These are phyloP conservation scores for Caenorhabditis wallacei DNA, from an alignment of 2,888 invertebrate species.

Conservation along the genomic window DNA sequence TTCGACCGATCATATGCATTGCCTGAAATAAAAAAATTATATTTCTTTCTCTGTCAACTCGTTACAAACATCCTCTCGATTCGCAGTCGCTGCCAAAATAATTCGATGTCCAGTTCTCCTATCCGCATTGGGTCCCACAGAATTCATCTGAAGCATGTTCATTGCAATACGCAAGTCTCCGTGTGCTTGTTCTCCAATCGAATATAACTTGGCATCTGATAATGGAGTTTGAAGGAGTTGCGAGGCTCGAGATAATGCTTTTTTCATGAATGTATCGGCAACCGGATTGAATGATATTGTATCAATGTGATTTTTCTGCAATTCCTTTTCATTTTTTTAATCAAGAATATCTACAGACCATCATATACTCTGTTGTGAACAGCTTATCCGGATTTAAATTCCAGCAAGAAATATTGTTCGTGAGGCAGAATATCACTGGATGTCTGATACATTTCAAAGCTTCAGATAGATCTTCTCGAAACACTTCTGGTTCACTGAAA, in stretches of 20 bases:
- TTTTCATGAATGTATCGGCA: conserved; percentile 54
- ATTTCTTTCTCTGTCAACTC: neutral
- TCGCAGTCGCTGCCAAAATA: conserved; percentile 40
- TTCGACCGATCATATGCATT: conserved; percentile 63
- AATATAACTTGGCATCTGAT: conserved; percentile 21
- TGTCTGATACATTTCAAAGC: conserved; percentile 6
- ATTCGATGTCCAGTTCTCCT: conserved; percentile 20
- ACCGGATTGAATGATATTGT: conserved; percentile 48
- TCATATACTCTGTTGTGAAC: conserved; percentile 19
- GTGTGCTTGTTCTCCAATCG: conserved; percentile 31
- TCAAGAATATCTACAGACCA: neutral
- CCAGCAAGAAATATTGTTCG: conserved; percentile 50
- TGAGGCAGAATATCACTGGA: conserved; percentile 55
- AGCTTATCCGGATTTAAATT: conserved; percentile 47
- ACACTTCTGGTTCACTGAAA: conserved; percentile 34
- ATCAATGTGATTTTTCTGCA: conserved; percentile 41
- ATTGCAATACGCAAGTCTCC: conserved; percentile 57
- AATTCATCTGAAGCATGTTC: conserved; percentile 61
- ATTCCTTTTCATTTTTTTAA: neutral
- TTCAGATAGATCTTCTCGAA: conserved; percentile 35
- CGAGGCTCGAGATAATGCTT: conserved; percentile 40
- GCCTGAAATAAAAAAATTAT: conserved; percentile 1
- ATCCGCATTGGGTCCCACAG: conserved; percentile 8
- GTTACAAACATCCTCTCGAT: conserved; percentile 41
- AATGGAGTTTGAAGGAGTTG: conserved; percentile 20